These are phyloP conservation scores for Neuroscelio doddi DNA, from an alignment of 2,888 invertebrate genomes.

Conservation along the genomic window DNA sequence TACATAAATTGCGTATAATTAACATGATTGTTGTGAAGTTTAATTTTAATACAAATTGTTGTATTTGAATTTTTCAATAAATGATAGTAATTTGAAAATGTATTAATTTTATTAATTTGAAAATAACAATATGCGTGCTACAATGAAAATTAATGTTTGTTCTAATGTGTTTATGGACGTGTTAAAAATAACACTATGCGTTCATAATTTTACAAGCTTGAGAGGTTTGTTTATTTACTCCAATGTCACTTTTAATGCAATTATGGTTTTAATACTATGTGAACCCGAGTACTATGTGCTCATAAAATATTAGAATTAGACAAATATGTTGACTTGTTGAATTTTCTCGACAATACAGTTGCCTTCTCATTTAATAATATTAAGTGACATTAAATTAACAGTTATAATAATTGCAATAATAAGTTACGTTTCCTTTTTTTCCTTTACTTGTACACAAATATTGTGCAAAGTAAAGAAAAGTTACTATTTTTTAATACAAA, in stretches of 20 bases:
- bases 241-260: constrained; percentile 47
- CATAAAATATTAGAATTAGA: constrained; percentile 17
- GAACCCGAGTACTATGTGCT: constrained; percentile 13
- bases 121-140: constrained; percentile 8
- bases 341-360: constrained; percentile 36
- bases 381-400: no score
- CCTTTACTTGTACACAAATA: no score
- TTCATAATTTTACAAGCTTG: constrained; percentile 39
- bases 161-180: constrained; percentile 23
- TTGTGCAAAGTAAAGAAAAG: no score
- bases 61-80: no score
- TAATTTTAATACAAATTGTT: no score
- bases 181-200: constrained; percentile 39
- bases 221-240: constrained; percentile 44
- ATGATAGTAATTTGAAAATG: background rate
- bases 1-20: no score
- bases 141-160: constrained; percentile 28
- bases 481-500: no score
- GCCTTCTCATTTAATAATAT: no score
- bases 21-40: no score
- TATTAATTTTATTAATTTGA: background rate
- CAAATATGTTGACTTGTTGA: constrained; percentile 29
- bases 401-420: no score
- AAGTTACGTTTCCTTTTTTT: no score
- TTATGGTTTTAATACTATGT: constrained; percentile 40